Conservation (phyloP, 1,140 invertebrate species). For the Drosophila serrata region DNA sequence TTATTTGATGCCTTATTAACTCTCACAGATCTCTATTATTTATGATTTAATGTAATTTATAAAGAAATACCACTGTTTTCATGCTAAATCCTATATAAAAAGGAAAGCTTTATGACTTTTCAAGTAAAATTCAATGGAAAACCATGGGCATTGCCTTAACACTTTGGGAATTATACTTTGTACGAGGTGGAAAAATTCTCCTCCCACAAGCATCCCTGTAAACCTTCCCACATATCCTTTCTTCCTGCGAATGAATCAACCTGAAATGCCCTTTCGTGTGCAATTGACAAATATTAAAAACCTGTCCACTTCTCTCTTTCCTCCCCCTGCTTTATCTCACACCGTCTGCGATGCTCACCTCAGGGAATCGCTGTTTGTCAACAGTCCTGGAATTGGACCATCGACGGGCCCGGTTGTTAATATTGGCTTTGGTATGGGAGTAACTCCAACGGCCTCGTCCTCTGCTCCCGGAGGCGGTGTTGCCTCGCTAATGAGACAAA, state of each 20-base stretch:
- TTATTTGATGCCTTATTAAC: not conserved
- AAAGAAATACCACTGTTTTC: not conserved
- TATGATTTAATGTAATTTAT: not conserved
- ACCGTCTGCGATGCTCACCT: not conserved
- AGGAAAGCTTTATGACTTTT: not conserved
- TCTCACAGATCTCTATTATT: not conserved
- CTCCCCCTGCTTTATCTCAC: not conserved
- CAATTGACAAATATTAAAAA: conserved; percentile 71
- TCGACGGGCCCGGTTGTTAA: conserved; percentile 10
- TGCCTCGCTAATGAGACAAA: conserved; percentile 77
- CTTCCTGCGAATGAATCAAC: not conserved
- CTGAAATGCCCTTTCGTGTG: conserved; percentile 16
- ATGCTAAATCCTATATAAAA: not conserved
- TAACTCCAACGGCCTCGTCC: not conserved
- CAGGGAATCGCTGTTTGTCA: conserved; percentile 84
- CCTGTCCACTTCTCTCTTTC: conserved; percentile 31
- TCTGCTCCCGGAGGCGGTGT: conserved; percentile 43
- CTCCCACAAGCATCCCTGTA: not conserved
- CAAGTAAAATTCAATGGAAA: not conserved
- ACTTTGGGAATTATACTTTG: not conserved
- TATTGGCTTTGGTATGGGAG: conserved; percentile 16
- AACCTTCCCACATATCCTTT: not conserved
- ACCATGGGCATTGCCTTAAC: not conserved
- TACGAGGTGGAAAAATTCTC: not conserved
- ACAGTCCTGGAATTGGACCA: conserved; percentile 61